Conservation (phyloP, 2,797 vertebrate genomes). For the Phoebastria nigripes region DNA sequence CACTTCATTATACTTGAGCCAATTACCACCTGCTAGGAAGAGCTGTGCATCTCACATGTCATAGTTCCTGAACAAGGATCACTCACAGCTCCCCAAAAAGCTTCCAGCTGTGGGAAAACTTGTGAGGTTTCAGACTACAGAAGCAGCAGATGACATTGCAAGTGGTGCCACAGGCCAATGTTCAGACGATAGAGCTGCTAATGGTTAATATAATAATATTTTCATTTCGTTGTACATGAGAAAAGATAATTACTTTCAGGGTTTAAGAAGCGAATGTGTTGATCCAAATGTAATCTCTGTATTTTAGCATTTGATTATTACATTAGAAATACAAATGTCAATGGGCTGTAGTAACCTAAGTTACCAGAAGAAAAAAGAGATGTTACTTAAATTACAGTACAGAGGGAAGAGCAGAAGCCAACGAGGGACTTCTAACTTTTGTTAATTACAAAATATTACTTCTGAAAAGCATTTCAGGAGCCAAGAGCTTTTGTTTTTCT, state of each 20-base stretch:
- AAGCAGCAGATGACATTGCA: not conserved
- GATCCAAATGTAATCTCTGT: constrained; percentile 69
- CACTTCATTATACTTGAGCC: not conserved
- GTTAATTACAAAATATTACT: not conserved
- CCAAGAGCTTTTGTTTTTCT: not conserved
- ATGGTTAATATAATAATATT: constrained; percentile 49
- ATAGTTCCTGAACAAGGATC: not conserved
- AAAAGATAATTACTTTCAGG: constrained; percentile 73
- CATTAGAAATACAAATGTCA: constrained; percentile 71
- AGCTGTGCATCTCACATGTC: accelerated
- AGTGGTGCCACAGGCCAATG: not conserved
- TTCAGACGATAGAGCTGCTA: constrained; percentile 8
- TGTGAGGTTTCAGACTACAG: not conserved
- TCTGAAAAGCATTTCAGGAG: not conserved
- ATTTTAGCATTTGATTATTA: constrained; percentile 68
- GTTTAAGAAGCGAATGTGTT: constrained; percentile 69
- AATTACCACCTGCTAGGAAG: not conserved
- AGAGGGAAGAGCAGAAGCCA: not conserved
- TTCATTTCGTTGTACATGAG: constrained; percentile 45
- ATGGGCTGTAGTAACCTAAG: not conserved
- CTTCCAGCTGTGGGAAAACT: not conserved
- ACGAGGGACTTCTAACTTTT: not conserved
- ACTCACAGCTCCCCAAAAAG: not conserved
- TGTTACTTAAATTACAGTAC: not conserved
- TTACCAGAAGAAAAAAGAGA: not conserved